phyloP scores from a whole-genome alignment of 1,140 invertebrate genomes.

The Drosophila kikkawai region DNA sequence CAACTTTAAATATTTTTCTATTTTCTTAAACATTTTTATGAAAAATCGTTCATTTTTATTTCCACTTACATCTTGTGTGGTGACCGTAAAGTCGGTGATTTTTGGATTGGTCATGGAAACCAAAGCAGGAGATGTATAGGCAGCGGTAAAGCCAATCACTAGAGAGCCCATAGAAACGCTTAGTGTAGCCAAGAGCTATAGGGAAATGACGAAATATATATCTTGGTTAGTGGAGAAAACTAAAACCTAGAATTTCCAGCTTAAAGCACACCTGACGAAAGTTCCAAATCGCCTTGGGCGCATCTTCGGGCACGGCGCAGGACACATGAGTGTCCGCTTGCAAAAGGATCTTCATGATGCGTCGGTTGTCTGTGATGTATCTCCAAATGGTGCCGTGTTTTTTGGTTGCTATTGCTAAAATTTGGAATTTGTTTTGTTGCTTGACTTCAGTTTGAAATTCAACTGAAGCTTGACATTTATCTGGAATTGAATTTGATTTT shows the following conservation, averaged over 20 bases:
- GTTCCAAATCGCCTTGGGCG: slow-evolving; percentile 87
- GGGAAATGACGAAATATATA: too few species aligned
- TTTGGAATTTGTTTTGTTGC: slow-evolving; percentile 65
- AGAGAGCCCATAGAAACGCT: slow-evolving; percentile 94
- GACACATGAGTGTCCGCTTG: slow-evolving; percentile 92
- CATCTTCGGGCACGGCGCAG: slow-evolving; percentile 87
- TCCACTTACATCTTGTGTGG: slow-evolving; percentile 87
- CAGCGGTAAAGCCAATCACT: slow-evolving; percentile 94
- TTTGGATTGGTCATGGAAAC: slow-evolving; percentile 88
- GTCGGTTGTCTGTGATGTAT: background rate
- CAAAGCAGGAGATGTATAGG: slow-evolving; percentile 93
- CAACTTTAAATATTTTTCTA: too few species aligned
- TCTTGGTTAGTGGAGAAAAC: too few species aligned
- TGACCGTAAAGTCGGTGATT: slow-evolving; percentile 87
- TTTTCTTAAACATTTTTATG: background rate
- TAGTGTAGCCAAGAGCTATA: slow-evolving; percentile 87
- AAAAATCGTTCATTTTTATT: background rate
- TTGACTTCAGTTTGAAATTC: slow-evolving; percentile 41
- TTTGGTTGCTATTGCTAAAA: slow-evolving; percentile 33
- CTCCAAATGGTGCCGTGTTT: slow-evolving; percentile 3
- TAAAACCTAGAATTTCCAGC: background rate
- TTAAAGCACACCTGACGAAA: slow-evolving; percentile 86
- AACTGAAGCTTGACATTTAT: slow-evolving; percentile 71
- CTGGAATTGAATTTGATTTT: too few species aligned
- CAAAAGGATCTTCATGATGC: slow-evolving; percentile 90